phyloP scores from a whole-genome alignment of 2,113 vertebrate genomes.

The Collichthys lucidus region DNA sequence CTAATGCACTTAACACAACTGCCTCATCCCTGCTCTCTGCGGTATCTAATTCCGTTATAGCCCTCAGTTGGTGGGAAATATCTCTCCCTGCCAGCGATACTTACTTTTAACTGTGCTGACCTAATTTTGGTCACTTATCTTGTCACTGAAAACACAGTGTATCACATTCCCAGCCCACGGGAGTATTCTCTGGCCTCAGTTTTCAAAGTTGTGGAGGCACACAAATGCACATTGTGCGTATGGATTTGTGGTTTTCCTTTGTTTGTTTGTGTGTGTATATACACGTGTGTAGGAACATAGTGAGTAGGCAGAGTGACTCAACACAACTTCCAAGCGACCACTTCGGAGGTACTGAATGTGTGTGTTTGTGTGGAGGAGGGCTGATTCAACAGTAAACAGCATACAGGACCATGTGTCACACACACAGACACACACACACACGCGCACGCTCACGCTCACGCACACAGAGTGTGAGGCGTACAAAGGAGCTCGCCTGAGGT shows the following conservation, averaged over 20 bases:
- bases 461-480: constrained; percentile 24
- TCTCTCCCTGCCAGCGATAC: constrained; percentile 66
- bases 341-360: constrained; percentile 40
- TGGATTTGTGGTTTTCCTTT: constrained; percentile 24
- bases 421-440: constrained; percentile 23
- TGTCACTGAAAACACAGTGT: constrained; percentile 60
- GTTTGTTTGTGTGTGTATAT: constrained; percentile 15
- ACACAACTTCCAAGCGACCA: constrained; percentile 38
- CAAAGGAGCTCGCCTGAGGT: constrained; percentile 24
- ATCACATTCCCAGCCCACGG: constrained; percentile 47
- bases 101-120: constrained; percentile 68
- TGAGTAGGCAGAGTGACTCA: constrained; percentile 73
- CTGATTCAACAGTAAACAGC: constrained; percentile 53
- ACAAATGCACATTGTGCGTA: constrained; percentile 17
- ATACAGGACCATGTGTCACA: constrained; percentile 32
- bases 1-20: constrained; percentile 67
- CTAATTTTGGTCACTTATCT: constrained; percentile 77
- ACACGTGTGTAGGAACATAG: constrained; percentile 58
- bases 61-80: constrained; percentile 68
- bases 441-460: too few species aligned
- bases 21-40: constrained; percentile 68
- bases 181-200: constrained; percentile 40
- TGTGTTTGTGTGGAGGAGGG: constrained; percentile 58
- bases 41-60: constrained; percentile 64
- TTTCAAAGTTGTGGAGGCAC: constrained; percentile 55